Conservation (phyloP, 2,113 vertebrate genomes). For the Sus scrofa region DNA sequence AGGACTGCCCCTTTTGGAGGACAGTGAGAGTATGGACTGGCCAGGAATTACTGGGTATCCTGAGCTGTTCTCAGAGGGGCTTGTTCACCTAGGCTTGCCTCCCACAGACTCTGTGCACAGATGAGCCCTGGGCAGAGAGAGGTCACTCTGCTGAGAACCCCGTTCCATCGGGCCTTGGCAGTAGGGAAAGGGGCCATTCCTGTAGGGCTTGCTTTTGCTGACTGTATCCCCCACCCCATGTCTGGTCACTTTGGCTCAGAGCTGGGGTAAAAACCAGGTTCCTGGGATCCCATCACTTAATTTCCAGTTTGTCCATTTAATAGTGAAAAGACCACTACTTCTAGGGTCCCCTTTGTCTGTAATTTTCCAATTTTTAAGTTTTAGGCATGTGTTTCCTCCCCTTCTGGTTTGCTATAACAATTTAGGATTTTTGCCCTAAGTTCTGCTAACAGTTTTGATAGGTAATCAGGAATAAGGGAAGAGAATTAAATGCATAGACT, state of each 20-base stretch:
- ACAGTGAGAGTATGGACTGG: not conserved
- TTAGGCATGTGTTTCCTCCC: not conserved
- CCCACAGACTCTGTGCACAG: too few relatives aligned
- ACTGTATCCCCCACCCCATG: too few relatives aligned
- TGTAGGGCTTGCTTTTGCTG: not conserved
- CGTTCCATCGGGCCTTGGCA: not conserved
- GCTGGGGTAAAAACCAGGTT: not conserved
- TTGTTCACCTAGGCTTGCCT: fast-evolving
- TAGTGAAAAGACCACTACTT: not conserved
- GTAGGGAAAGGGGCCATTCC: not conserved
- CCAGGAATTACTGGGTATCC: not conserved
- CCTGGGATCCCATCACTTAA: not conserved
- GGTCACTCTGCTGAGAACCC: not conserved
- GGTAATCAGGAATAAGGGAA: not conserved
- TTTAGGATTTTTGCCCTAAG: not conserved
- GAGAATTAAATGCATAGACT: not conserved
- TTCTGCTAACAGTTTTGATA: not conserved
- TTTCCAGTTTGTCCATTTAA: not conserved
- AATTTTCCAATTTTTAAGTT: not conserved
- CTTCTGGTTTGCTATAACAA: not conserved
- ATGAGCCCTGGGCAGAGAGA: not conserved
- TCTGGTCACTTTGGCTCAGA: not conserved
- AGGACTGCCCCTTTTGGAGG: not conserved
- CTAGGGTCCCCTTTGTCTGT: not conserved
- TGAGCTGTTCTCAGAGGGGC: not conserved